Conservation (phyloP, 2,888 invertebrate genomes). For the Xestia sexstrigata region DNA sequence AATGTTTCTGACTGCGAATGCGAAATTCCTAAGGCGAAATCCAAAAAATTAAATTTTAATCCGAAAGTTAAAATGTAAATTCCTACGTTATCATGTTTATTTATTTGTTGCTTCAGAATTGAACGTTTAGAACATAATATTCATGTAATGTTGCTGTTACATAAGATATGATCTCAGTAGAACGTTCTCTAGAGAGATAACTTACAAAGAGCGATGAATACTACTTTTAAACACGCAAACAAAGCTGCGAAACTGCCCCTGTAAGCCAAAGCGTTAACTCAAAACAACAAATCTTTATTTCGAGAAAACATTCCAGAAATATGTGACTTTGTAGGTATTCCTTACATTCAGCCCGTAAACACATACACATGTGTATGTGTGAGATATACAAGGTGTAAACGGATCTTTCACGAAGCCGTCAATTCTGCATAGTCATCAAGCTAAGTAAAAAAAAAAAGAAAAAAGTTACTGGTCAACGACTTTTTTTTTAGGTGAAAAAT, state of each 20-base stretch:
- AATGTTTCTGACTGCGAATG: background rate
- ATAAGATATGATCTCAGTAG: background rate
- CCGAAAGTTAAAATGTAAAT: background rate
- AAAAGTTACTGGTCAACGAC: no score
- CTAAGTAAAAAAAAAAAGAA: no score
- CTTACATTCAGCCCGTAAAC: background rate
- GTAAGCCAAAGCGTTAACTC: background rate
- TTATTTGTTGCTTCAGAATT: background rate
- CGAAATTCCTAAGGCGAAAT: no score
- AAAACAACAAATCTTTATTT: background rate
- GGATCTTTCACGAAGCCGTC: no score
- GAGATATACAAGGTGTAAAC: background rate
- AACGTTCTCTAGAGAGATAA: background rate
- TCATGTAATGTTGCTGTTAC: background rate
- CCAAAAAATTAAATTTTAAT: background rate
- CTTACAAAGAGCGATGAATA: background rate
- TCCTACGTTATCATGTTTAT: background rate
- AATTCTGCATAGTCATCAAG: no score
- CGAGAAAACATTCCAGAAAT: background rate
- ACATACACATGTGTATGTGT: background rate
- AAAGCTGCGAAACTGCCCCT: background rate
- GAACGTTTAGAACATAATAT: background rate
- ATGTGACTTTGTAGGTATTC: background rate
- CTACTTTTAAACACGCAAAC: background rate
- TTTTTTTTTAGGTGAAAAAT: no score